These are phyloP conservation scores for Spinus pinus DNA, from an alignment of 2,797 vertebrate genomes.

Conservation along the genomic window DNA sequence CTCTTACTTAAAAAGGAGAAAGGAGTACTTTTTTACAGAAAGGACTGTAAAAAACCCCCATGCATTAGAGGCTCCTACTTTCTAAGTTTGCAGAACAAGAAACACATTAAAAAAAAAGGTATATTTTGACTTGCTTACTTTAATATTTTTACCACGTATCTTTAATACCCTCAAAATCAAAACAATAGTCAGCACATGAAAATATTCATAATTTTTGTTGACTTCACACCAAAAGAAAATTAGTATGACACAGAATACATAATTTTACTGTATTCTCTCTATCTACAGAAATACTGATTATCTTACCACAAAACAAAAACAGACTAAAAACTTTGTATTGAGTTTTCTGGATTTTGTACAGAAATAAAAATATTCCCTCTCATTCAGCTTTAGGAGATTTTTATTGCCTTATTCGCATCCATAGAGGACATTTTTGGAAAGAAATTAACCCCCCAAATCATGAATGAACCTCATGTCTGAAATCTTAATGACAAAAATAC, in stretches of 20 bases:
- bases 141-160: not conserved
- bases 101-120: not conserved
- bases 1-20: not conserved
- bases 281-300: not conserved
- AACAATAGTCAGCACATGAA: not conserved
- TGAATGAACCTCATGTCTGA: not conserved
- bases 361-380: not conserved
- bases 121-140: not conserved
- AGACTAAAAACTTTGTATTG: not conserved
- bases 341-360: not conserved
- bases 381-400: not conserved
- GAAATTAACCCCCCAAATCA: not conserved
- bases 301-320: not conserved
- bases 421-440: not conserved
- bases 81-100: not conserved
- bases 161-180: not conserved
- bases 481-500: not conserved
- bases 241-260: not conserved
- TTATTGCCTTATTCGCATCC: not conserved
- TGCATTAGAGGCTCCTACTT: accelerated
- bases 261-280: not conserved
- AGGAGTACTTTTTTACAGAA: not conserved
- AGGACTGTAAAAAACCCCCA: not conserved
- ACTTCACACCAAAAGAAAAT: not conserved
- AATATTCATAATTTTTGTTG: not conserved